Conservation (phyloP, 2,888 invertebrate species). For the Campaea margaritaria region DNA sequence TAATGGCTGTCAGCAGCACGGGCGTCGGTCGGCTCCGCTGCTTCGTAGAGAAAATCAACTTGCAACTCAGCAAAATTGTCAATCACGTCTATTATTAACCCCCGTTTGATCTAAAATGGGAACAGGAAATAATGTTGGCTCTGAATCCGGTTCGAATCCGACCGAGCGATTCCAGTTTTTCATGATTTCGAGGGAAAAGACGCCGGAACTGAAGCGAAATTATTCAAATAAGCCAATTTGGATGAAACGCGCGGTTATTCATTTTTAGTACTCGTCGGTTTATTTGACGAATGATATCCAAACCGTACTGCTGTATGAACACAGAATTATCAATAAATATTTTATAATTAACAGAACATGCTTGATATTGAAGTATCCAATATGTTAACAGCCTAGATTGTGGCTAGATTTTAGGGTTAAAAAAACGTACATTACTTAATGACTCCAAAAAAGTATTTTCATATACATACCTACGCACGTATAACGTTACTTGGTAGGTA, state of each 20-base stretch:
- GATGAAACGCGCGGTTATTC: conserved; percentile 37
- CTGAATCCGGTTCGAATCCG: conserved; percentile 36
- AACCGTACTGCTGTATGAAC: conserved; percentile 13
- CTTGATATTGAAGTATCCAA: no score
- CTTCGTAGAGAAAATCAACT: conserved; percentile 39
- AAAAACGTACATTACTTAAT: no score
- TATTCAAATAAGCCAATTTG: conserved; percentile 47
- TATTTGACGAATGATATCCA: conserved; percentile 30
- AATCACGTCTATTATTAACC: conserved; percentile 39
- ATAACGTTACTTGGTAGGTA: no score
- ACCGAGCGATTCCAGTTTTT: conserved; percentile 39
- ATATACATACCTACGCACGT: no score
- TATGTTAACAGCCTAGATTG: no score
- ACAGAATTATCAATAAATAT: no score
- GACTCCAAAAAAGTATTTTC: no score
- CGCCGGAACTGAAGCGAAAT: conserved; percentile 39
- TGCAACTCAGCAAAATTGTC: conserved; percentile 36
- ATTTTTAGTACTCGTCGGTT: conserved; percentile 37
- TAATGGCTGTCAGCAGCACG: conserved; percentile 31
- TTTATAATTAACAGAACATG: no score
- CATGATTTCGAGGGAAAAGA: conserved; percentile 39
- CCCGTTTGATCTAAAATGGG: conserved; percentile 35
- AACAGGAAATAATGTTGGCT: conserved; percentile 38
- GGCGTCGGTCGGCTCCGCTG: conserved; percentile 17
- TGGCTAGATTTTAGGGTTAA: no score